Evolutionary conservation across 1,140 invertebrate genomes (phyloP).

Genomic region (Coboldia fuscipes): DNA sequence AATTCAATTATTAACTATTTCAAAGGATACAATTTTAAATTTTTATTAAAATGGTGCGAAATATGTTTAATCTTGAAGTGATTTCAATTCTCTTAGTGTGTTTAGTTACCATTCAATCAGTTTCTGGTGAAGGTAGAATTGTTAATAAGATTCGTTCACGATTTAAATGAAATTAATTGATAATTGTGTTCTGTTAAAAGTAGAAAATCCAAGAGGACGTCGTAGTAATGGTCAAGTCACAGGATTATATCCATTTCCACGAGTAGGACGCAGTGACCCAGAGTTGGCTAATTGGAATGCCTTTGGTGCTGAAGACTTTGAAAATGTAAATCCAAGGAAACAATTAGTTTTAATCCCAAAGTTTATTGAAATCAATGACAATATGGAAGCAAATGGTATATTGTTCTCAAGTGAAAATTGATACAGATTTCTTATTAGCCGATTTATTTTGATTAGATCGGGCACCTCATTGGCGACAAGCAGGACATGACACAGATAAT

Average conservation of each 20-base stretch:
- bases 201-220: conserved; percentile 13
- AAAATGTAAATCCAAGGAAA: neutral
- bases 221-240: conserved; percentile 20
- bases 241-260: conserved; percentile 29
- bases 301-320: neutral
- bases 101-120: conserved; percentile 1
- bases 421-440: conserved; percentile 14
- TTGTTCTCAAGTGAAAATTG: conserved; percentile 11
- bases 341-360: neutral
- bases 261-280: conserved; percentile 24
- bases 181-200: conserved; percentile 6
- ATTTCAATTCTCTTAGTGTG: neutral
- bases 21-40: too few species aligned
- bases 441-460: conserved; percentile 23
- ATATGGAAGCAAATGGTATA: neutral
- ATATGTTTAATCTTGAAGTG: neutral
- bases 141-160: neutral
- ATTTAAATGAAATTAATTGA: neutral
- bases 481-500: neutral
- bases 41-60: too few species aligned
- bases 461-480: conserved; percentile 24
- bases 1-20: too few species aligned
- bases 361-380: neutral
- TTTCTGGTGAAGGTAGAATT: neutral
- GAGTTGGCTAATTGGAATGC: conserved; percentile 13